These are phyloP conservation scores for Pyrochroa serraticornis DNA, from an alignment of 2,888 invertebrate genomes.

Conservation along the genomic window DNA sequence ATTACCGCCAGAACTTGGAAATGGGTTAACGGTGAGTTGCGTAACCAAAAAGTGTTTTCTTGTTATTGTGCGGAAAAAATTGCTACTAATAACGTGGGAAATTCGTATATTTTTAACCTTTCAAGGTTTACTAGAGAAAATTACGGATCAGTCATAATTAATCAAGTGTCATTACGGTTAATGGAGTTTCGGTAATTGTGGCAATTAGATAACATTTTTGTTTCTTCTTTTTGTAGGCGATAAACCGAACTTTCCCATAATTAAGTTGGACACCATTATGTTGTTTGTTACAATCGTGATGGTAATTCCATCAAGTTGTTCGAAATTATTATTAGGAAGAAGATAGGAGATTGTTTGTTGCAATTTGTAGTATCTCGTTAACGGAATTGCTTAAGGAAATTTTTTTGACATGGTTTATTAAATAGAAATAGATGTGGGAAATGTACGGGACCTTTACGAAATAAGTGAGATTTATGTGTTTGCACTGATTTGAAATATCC, in stretches of 20 bases:
- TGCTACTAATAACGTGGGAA: background rate
- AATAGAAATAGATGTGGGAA: conserved; percentile 4
- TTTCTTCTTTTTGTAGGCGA: background rate
- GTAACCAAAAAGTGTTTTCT: background rate
- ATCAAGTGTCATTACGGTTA: background rate
- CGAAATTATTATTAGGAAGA: too few relatives aligned
- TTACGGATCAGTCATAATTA: background rate
- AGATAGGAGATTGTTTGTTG: too few relatives aligned
- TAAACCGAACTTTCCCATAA: conserved; percentile 12
- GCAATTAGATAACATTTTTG: background rate
- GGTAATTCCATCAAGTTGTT: background rate
- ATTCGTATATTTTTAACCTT: background rate
- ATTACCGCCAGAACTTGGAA: conserved; percentile 84
- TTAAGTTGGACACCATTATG: conserved; percentile 3
- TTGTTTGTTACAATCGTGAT: background rate
- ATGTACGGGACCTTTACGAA: too few relatives aligned
- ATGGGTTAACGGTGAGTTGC: conserved; percentile 81
- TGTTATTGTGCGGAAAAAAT: background rate
- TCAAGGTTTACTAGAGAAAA: background rate
- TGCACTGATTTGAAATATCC: too few relatives aligned
- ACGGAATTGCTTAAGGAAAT: background rate
- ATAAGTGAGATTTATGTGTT: too few relatives aligned
- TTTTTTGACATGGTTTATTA: background rate
- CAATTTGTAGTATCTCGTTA: too few relatives aligned
- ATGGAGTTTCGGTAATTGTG: too few relatives aligned